phyloP scores from a whole-genome alignment of 2,113 vertebrate species.

The Myanophis thanlyinensis region DNA sequence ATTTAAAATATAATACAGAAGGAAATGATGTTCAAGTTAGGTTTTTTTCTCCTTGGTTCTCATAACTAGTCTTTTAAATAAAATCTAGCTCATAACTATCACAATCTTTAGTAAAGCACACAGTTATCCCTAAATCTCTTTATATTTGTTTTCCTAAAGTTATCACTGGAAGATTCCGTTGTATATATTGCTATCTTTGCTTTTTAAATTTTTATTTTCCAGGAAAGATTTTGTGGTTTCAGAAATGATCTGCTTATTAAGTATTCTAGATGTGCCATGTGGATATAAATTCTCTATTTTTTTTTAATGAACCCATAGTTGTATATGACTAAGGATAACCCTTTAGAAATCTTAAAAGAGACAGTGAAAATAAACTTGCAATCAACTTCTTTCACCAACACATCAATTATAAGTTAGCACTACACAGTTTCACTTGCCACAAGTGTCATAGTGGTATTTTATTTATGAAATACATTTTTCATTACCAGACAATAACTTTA shows the following conservation, averaged over 20 bases:
- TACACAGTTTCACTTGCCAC: neutral
- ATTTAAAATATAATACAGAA: neutral
- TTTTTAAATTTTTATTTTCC: neutral
- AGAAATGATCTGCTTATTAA: neutral
- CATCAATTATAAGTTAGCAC: neutral
- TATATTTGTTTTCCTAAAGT: neutral
- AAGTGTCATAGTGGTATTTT: neutral
- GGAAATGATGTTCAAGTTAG: neutral
- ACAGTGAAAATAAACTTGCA: neutral
- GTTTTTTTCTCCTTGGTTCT: neutral
- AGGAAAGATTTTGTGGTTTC: neutral
- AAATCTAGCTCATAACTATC: neutral
- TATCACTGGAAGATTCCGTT: neutral
- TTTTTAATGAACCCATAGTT: neutral
- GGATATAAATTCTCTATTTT: neutral
- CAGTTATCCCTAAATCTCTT: neutral
- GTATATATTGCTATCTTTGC: neutral
- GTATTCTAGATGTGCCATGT: neutral
- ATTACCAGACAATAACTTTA: neutral
- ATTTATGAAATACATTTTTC: neutral
- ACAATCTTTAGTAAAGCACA: neutral
- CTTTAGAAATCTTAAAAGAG: neutral
- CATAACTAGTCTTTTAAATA: neutral
- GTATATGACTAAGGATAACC: neutral
- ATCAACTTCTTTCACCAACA: neutral